Evolutionary conservation across 2,888 invertebrate species (phyloP).

Genomic region (Drosophila neotestacea): DNA sequence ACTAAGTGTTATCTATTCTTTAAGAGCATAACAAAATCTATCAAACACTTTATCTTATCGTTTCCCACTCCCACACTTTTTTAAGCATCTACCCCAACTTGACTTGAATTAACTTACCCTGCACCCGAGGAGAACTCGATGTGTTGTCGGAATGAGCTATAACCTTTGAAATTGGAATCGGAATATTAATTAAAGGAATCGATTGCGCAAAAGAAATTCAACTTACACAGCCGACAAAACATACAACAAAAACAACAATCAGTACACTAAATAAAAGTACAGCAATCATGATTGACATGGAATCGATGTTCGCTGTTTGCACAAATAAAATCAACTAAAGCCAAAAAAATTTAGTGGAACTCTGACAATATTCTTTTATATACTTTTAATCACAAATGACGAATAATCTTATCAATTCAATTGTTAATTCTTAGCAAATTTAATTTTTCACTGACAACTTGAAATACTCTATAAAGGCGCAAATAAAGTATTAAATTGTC

Average conservation of each 20-base stretch:
- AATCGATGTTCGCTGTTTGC: not conserved
- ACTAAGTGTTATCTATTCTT: not conserved
- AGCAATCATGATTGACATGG: not conserved
- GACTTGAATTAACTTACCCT: conserved; percentile 5
- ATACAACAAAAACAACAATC: not conserved
- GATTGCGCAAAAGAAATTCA: no score
- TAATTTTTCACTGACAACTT: not conserved
- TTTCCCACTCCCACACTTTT: not conserved
- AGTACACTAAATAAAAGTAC: not conserved
- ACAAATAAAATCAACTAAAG: not conserved
- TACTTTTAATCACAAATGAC: not conserved
- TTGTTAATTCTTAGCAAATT: not conserved
- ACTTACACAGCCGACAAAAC: conserved; percentile 31
- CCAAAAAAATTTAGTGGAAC: not conserved
- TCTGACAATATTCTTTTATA: not conserved
- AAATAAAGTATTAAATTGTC: no score
- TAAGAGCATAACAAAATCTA: not conserved
- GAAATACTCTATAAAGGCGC: not conserved
- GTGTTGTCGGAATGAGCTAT: not conserved
- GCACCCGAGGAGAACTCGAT: not conserved
- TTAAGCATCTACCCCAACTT: not conserved
- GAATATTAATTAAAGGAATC: not conserved
- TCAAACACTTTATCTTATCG: conserved; percentile 7
- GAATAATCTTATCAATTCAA: conserved; percentile 8
- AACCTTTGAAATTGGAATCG: conserved; percentile 3